Evolutionary conservation across 2,113 vertebrate genomes (phyloP).

Genomic region (Indri indri): DNA sequence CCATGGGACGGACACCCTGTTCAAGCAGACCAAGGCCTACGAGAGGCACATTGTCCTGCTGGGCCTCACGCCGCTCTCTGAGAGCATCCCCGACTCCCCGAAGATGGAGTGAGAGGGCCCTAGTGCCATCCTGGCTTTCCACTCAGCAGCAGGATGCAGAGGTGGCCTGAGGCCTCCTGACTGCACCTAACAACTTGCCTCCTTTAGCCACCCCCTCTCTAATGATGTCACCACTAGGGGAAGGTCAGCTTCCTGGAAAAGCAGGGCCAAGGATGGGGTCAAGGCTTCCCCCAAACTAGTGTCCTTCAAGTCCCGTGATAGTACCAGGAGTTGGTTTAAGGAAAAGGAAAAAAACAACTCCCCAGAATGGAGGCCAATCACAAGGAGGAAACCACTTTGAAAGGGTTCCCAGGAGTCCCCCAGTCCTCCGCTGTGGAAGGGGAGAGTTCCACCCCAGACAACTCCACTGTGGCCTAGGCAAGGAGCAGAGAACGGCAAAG

Average conservation of each 20-base stretch:
- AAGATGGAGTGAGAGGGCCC: slow-evolving; percentile 70
- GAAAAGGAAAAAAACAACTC: not conserved
- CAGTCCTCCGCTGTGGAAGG: not conserved
- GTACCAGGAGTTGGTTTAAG: not conserved
- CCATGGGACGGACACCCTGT: slow-evolving; percentile 90
- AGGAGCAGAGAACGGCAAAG: not conserved
- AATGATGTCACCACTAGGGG: not conserved
- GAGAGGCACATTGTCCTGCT: slow-evolving; percentile 90
- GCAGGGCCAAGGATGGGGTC: not conserved
- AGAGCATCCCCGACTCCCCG: slow-evolving; percentile 90
- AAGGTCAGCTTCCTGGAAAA: not conserved
- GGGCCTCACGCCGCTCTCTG: slow-evolving; percentile 87
- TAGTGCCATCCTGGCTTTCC: not conserved
- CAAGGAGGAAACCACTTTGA: not conserved
- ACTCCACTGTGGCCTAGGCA: not conserved
- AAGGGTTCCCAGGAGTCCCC: not conserved
- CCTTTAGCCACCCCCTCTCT: not conserved
- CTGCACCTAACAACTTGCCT: slow-evolving; percentile 17
- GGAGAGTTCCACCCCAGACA: no score
- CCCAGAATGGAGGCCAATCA: not conserved
- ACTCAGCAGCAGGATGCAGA: not conserved
- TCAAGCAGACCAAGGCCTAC: slow-evolving; percentile 90
- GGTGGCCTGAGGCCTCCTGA: not conserved
- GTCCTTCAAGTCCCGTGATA: not conserved
- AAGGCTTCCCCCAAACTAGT: not conserved